A percentile compares a stretch with the other conserved stretches of the same genome.
These are phyloP conservation scores for Bombus superbus DNA, from an alignment of 1,140 invertebrate genomes.

Conservation along the genomic window DNA sequence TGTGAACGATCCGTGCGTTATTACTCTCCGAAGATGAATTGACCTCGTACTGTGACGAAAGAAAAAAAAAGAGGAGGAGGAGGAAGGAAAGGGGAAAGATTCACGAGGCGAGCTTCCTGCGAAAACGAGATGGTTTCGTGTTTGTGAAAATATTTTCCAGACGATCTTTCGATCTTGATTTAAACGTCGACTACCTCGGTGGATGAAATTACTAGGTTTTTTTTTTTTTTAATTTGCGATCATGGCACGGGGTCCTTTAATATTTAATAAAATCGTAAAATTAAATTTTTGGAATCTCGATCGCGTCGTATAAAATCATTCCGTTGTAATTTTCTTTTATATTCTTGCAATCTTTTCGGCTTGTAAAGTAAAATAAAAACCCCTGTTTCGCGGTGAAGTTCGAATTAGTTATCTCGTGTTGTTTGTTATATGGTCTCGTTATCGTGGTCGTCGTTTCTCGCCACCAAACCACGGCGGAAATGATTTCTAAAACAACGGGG, in stretches of 20 bases:
- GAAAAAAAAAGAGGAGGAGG: background rate
- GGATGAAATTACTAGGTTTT: too few relatives aligned
- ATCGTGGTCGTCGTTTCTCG: background rate
- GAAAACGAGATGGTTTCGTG: background rate
- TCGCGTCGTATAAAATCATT: too few relatives aligned
- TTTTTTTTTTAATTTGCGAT: background rate
- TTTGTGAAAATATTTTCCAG: background rate
- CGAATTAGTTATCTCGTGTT: background rate
- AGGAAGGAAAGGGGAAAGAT: background rate
- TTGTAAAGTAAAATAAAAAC: background rate
- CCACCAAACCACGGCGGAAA: background rate
- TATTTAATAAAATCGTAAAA: too few relatives aligned
- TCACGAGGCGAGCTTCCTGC: conserved; percentile 10
- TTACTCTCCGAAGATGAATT: conserved; percentile 49
- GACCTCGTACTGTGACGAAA: background rate
- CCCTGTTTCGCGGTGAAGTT: background rate
- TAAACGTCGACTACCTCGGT: background rate
- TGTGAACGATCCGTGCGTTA: conserved; percentile 44
- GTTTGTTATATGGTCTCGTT: background rate
- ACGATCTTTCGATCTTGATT: background rate
- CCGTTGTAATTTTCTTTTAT: too few relatives aligned
- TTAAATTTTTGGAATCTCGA: too few relatives aligned
- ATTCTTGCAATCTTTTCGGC: background rate
- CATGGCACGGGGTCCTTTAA: too few relatives aligned
- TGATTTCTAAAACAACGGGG: background rate